Evolutionary conservation across 2,113 vertebrate species (phyloP), one percentile per base, ranked within the genome.

Genomic region (Plectropomus leopardus): DNA sequence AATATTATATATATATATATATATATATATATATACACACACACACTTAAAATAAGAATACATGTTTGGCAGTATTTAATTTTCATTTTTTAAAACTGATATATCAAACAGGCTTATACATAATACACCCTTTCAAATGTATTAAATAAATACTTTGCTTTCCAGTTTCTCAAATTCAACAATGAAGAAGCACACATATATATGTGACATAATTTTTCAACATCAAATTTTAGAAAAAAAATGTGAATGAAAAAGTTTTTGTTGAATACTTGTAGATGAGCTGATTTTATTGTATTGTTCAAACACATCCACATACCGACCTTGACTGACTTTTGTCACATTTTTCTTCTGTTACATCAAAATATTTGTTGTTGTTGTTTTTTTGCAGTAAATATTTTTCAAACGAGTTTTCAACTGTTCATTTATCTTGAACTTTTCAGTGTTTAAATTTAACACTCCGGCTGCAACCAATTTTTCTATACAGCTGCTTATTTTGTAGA

Each of bases 141-240:
- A 24, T 17, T n/a, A 1, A 28, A 24, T 48, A 50, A 24, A 47
- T 55, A 26, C 28, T 19, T 0, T 50, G 16, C 26, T 34, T 45
- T 47, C 10, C 64, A 19, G 24, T 59, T 53, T 45, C 26, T 53
- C 26, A 72, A 54, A 68, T 54, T 45, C 7, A 64, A 58, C 15
- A 69, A 30, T 63, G 1, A 28, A n/a, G n/a, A 45, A 36, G 34
- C 23, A 30, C 7, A 30, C 1, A 9, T 53, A 17, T 32, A 21
- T 21, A 32, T 59, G 1, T 44, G n/a, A 55, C 28, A 51, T 28
- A 1, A 32, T 4, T 11, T 72, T 34, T 42, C 1, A 23, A 57
- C 51, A 58, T 65, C 24, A n/a, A 16, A 28, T 11, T 5, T 24
- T 26, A 1, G 4, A 9, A 45, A 40, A 42, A 6, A n/a, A n/a